Evolutionary conservation across 1,140 invertebrate genomes (phyloP), one percentile per base, ranked within the genome.

Genomic region (Cephus cinctus): DNA sequence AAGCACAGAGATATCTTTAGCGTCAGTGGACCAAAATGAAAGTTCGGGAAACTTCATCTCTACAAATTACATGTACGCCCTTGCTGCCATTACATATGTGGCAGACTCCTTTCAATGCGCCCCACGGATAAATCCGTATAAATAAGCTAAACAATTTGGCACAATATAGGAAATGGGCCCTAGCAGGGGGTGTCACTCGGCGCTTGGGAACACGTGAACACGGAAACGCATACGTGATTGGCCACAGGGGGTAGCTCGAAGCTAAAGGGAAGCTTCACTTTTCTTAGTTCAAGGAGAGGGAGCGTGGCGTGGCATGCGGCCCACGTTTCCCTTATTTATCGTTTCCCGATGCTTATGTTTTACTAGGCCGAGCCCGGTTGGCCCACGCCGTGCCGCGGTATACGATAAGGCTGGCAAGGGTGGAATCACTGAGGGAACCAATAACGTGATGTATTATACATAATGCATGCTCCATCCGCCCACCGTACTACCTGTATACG

Each of bases 401-500:
- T 65, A 71, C 69, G 71, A 75, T 75, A 75, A 74, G 61, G 60
- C 58, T 65, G 57, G 67, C 64, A 69, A 69, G 69, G 69, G 68
- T 69, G 55, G 71, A 76, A 76, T 76, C 73, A 72, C 69, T 73
- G 71, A 75, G 69, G 63, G 59, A 75, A 74, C 71, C 73, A 74
- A 76, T 76, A 76, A 76, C 71, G 69, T 75, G 73, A 76, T 75
- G 72, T 76, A 75, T 75, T 75, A 74, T 76, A 76, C 72, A 76
- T 76, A 76, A 76, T 76, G 67, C 71, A 76, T 76, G 66, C 56
- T 50, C 54, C 66, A 62, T 65, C 54, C 57, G 59, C 50, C 61
- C 45, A 57, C 51, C 54, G 52, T 56, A 59, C 56, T 58, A 61
- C 52, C 58, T 66, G 56, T 58, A 56, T 56, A 50, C 52, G 46